Evolutionary conservation across 2,888 invertebrate genomes (phyloP).

Genomic region (Chironomus riparius): DNA sequence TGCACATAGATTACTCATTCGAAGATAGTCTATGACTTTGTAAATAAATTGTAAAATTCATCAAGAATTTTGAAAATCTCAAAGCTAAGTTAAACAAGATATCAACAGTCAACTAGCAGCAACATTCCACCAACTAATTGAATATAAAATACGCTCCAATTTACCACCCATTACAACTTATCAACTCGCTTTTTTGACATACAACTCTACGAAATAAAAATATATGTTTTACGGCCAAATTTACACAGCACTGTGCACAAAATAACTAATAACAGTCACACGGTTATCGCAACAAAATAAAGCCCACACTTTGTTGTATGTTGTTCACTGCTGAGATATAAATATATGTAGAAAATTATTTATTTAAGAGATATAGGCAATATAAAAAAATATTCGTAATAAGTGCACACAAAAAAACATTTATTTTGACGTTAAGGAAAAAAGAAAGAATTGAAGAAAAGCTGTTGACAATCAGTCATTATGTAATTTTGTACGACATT

Average conservation of each 20-base stretch:
- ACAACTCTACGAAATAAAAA: conserved; percentile 1
- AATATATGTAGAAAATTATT: not conserved
- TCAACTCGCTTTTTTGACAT: conserved; percentile 1
- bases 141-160: no score
- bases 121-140: no score
- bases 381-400: not conserved
- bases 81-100: no score
- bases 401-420: not conserved
- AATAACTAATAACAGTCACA: conserved; percentile 16
- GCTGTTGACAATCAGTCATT: conserved; percentile 25
- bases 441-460: not conserved
- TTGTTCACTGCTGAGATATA: not conserved
- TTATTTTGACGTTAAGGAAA: conserved; percentile 12
- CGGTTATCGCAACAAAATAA: conserved; percentile 10
- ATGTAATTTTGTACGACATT: conserved; percentile 16
- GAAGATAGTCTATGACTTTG: no score
- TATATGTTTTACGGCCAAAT: not conserved
- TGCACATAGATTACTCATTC: no score
- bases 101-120: no score
- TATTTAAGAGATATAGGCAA: not conserved
- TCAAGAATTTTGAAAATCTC: no score
- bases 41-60: no score
- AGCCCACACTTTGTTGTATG: conserved; percentile 18
- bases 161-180: not conserved
- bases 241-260: not conserved